Evolutionary conservation across 2,797 vertebrate species (phyloP), one percentile per base, ranked within the genome.

Genomic region (Falco columbarius): DNA sequence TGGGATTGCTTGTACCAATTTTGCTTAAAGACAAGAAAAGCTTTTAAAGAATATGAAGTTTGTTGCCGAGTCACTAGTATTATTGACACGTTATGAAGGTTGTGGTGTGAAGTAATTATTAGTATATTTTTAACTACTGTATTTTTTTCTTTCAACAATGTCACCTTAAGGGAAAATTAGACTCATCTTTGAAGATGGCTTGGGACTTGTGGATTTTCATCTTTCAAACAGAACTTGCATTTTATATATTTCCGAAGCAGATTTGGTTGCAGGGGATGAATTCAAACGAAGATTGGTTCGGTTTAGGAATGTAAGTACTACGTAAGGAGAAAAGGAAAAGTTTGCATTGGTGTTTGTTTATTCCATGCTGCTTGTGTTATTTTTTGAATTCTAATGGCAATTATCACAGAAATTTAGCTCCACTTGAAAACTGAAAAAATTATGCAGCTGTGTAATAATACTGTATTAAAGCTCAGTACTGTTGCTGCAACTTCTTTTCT

Each of bases 241-340:
- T 94, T 98, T 99, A 47, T 99, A 99, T 72, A 72, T 99, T 92
- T 99, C 99, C 0, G 99, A 99, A 97, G 97, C 98, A 9, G 99
- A 99, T 93, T 49, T 99, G 94, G 97, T 99, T 56, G 98, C 98
- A 27, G 99, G 98, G 67, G 98, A 97, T 83, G 9, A 95, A 96
- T 99, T 98, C 97, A 99, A 98, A 97, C 98, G 98, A 95, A 99
- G 98, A 93, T 97, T 99, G 96, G 99, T 99, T 92, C 98, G 96
- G 21, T 99, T 98, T 95, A 98, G 99, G 97, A 99, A 99, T 82
- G 99, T 99, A 98, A 98, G 98, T 98, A 46, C 29, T 17, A 23
- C 18, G 12, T 40, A 73, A 81, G 68, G 19, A 62, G 67, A 65
- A 66, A 36, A 81, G 23, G 18, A 62, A 32, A 32, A 38, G 21